These are phyloP conservation scores for Lasiurus cinereus DNA, from an alignment of 2,113 vertebrate genomes.

Conservation along the genomic window DNA sequence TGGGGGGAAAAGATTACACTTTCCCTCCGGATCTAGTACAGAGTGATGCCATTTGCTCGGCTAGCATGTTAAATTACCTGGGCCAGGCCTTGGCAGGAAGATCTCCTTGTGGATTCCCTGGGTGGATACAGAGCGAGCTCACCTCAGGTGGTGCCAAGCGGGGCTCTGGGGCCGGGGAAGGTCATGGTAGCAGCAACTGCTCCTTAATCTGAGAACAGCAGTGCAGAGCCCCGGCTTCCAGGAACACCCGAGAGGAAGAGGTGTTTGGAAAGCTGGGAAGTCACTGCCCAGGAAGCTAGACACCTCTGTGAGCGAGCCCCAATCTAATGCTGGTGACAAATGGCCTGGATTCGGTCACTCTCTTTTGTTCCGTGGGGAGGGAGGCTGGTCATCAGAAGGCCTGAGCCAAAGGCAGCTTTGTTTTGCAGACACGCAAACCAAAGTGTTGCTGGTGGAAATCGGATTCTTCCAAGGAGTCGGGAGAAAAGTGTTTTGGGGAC, in stretches of 20 bases:
- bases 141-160: neutral
- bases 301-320: neutral
- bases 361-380: neutral
- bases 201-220: neutral
- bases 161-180: neutral
- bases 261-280: neutral
- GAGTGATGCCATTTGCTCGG: neutral
- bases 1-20: neutral
- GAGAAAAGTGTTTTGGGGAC: neutral
- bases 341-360: neutral
- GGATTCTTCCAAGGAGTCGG: too few species aligned
- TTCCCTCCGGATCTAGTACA: neutral
- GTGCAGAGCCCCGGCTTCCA: fast-evolving
- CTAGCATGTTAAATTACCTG: neutral
- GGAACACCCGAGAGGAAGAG: slow-evolving; percentile 23
- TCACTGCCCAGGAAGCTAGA: neutral
- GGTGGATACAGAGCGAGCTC: neutral
- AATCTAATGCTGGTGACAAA: neutral
- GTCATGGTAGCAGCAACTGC: neutral
- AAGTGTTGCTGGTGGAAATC: neutral
- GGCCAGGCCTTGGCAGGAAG: neutral
- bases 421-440: neutral
- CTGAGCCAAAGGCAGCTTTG: fast-evolving
- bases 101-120: neutral
- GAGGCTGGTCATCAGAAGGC: neutral